Evolutionary conservation across 2,888 invertebrate genomes (phyloP), one percentile per base, ranked within the genome.

Genomic region (Xestia xanthographa): DNA sequence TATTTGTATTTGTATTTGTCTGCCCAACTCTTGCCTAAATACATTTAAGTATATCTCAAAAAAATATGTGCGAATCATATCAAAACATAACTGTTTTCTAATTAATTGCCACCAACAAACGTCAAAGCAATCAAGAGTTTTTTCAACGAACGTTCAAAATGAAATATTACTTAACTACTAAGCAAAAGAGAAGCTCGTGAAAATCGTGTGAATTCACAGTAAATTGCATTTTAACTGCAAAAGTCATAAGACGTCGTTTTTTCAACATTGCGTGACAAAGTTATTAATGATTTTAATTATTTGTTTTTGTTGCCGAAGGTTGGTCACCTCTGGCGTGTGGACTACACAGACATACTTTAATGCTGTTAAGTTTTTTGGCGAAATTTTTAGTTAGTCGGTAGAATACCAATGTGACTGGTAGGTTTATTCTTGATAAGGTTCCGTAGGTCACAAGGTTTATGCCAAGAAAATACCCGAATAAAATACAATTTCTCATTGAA

Each of bases 261-360:
- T 78, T 50, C 20, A 1, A 6, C 38, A 53, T 85, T 67, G 85
- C 86, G 82, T 86, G 86, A 71, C 58, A 58, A 72, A 6, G 20
- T 63, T 60, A 65, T 22, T 67, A 74, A 74, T 72, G 5, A 72
- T 73, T 76, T 60, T 73, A 66, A 70, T 73, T 68, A 75, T 73
- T 68, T 62, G 62, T 76, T 79, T 77, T 81, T 77, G 38, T 60
- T 71, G 0, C 22, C 22, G 11, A 67, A 72, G 85, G 83, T 75
- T 79, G 74, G 38, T 8, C 5, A 74, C 80, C 83, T 34, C 62
- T 80, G 74, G 62, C 81, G 74, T 74, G 79, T 65, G 53, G 34
- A 26, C 53, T 43, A 22, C 9, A 17, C 9, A 17, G n/a, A 43
- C 53, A 66, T 29, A 38, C 38, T 41, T 41, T 66, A 26, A 53